Percentiles rank a stretch among this genome's conserved stretches.
Evolutionary conservation across 2,113 vertebrate species (phyloP).

Genomic region (Desmodus rotundus): DNA sequence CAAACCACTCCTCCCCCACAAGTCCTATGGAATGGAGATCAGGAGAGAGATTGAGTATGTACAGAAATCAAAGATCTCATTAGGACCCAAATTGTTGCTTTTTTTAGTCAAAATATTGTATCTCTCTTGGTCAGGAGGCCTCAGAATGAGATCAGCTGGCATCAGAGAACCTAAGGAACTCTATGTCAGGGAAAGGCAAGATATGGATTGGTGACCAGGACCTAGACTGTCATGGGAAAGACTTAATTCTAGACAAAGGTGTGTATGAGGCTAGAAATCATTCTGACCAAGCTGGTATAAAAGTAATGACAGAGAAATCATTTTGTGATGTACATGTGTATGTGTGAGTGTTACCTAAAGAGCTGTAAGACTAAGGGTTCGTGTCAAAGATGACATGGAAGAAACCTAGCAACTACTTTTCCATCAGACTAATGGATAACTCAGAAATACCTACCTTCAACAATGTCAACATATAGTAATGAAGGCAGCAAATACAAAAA

Average conservation of each 20-base stretch:
- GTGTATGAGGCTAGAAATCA: neutral
- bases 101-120: neutral
- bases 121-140: neutral
- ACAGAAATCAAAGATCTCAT: neutral
- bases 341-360: neutral
- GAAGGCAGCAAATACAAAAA: neutral
- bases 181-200: neutral
- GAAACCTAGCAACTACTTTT: neutral
- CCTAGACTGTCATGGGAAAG: neutral
- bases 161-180: neutral
- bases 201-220: neutral
- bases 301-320: neutral
- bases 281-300: neutral
- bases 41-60: neutral
- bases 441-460: neutral
- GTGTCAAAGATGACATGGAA: neutral
- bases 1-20: neutral
- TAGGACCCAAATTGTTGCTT: neutral
- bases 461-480: neutral
- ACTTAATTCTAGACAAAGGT: neutral
- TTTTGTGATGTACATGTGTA: neutral
- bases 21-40: neutral
- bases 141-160: neutral
- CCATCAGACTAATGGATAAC: neutral
- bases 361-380: neutral